A percentile compares a stretch with the other conserved stretches of the same genome.
phyloP scores from a whole-genome alignment of 2,888 invertebrate genomes.

The Chalcis sispes region DNA sequence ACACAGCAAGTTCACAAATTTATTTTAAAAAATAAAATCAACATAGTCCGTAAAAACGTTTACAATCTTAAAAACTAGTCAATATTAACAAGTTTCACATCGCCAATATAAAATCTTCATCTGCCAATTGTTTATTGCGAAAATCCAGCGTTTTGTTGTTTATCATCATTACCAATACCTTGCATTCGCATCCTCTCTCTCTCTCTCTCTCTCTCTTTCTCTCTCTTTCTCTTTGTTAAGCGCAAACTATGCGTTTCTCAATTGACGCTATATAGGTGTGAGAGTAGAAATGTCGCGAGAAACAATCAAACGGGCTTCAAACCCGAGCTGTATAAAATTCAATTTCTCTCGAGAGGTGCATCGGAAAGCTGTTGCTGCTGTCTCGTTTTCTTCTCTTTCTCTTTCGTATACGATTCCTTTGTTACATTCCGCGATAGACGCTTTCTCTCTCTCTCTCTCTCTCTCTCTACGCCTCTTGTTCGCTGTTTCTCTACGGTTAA shows the following conservation, averaged over 20 bases:
- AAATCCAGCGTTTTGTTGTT: conserved; percentile 39
- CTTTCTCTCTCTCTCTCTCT: conserved; percentile 8
- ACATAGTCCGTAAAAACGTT: no score
- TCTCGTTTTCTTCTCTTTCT: no score
- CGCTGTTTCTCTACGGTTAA: no score
- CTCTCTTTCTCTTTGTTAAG: no score
- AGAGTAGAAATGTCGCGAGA: neutral
- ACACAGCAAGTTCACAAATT: no score
- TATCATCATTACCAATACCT: conserved; percentile 33
- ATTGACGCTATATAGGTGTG: neutral
- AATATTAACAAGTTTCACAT: no score
- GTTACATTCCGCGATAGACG: conserved; percentile 7
- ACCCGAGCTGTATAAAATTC: conserved; percentile 24
- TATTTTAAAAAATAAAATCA: no score
- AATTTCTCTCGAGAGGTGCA: conserved; percentile 32
- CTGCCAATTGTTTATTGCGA: conserved; percentile 30
- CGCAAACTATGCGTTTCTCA: conserved; percentile 28
- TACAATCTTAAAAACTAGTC: no score
- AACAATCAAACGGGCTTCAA: conserved; percentile 31
- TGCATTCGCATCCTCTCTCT: neutral
- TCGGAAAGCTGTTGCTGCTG: neutral
- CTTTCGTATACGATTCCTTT: no score
- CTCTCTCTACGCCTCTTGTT: no score
- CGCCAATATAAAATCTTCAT: conserved; percentile 35
- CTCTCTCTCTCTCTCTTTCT: no score